phyloP scores from a whole-genome alignment of 1,140 invertebrate genomes.

The Musca vetustissima region DNA sequence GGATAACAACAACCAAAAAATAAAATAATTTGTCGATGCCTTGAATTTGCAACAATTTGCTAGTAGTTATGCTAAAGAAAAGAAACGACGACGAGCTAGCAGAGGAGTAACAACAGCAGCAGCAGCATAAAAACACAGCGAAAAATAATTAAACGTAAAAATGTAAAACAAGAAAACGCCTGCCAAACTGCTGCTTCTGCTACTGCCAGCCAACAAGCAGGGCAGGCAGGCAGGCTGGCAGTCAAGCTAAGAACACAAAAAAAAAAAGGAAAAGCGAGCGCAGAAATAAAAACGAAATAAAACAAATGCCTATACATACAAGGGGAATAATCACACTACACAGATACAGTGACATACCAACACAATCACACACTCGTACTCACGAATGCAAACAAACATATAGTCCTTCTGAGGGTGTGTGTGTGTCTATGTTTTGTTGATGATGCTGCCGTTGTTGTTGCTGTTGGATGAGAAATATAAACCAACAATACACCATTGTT shows the following conservation, averaged over 20 bases:
- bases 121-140: neutral
- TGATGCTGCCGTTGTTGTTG: too few relatives aligned
- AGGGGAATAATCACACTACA: constrained; percentile 24
- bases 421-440: too few relatives aligned
- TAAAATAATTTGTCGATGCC: neutral
- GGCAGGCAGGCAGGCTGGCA: neutral
- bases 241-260: constrained; percentile 8
- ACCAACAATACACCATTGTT: too few relatives aligned
- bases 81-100: too few relatives aligned
- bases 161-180: constrained; percentile 15
- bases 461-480: too few relatives aligned
- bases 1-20: neutral
- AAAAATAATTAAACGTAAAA: constrained; percentile 18
- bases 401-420: too few relatives aligned
- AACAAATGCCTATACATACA: constrained; percentile 26
- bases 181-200: neutral
- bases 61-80: too few relatives aligned
- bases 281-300: constrained; percentile 26
- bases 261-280: constrained; percentile 10
- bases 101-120: neutral
- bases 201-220: neutral
- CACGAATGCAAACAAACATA: constrained; percentile 8
- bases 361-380: neutral
- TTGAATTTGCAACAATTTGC: too few relatives aligned
- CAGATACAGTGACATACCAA: constrained; percentile 6